phyloP scores from a whole-genome alignment of 2,888 invertebrate genomes.

The Frankliniella intonsa region DNA sequence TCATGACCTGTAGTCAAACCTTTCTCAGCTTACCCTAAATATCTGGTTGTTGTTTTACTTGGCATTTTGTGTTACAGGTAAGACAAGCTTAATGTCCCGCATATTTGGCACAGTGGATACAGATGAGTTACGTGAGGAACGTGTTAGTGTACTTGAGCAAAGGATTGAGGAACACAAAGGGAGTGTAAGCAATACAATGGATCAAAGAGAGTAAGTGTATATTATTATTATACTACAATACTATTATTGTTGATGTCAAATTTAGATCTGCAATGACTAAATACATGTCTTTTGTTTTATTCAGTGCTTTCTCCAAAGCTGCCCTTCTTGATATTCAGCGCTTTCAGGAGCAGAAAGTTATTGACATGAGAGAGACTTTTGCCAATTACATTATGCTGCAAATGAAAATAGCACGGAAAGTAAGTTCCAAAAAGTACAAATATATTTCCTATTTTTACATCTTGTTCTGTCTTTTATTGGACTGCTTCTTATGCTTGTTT shows the following conservation, averaged over 20 bases:
- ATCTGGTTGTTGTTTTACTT: conserved; percentile 5
- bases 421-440: conserved; percentile 42
- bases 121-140: conserved; percentile 67
- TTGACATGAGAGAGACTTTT: conserved; percentile 66
- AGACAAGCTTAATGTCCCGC: conserved; percentile 66
- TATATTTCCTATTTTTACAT: conserved; percentile 27
- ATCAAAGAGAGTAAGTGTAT: conserved; percentile 56
- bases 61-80: conserved; percentile 48
- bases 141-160: conserved; percentile 61
- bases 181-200: conserved; percentile 55
- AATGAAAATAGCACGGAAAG: conserved; percentile 70
- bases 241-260: conserved; percentile 30
- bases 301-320: conserved; percentile 63
- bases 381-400: conserved; percentile 65
- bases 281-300: conserved; percentile 37
- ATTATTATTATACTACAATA: conserved; percentile 15
- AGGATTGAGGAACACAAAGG: conserved; percentile 60
- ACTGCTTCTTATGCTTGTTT: conserved; percentile 20
- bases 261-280: conserved; percentile 28
- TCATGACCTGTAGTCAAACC: no score
- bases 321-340: conserved; percentile 63
- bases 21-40: not conserved
- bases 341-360: conserved; percentile 68
- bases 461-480: conserved; percentile 19
- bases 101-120: conserved; percentile 71